Percentiles rank a stretch among this genome's conserved stretches.
phyloP scores from a whole-genome alignment of 92 coral and sea anemone genomes.

The Epizoanthus rinbou region DNA sequence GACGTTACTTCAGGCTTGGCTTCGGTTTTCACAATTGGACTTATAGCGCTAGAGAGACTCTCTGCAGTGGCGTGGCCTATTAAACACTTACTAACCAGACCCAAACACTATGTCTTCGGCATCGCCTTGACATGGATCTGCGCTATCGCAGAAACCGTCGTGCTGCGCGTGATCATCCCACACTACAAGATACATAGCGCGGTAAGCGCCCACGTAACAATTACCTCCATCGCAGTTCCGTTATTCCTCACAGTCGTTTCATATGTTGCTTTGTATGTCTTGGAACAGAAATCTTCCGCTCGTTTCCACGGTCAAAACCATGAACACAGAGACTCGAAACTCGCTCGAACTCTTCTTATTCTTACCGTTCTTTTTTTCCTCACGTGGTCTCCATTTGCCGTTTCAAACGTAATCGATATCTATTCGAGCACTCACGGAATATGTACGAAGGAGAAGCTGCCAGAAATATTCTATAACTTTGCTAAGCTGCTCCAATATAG shows the following conservation, averaged over 20 bases:
- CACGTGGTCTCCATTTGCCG: conserved; percentile 61
- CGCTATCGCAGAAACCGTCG: conserved; percentile 27
- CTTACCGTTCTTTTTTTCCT: conserved; percentile 46
- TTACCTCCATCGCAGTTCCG: conserved; percentile 43
- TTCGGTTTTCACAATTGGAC: conserved; percentile 47
- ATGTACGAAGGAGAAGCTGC: conserved; percentile 12
- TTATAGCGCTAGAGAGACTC: conserved; percentile 56
- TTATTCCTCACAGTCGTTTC: conserved; percentile 40
- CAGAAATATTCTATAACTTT: conserved; percentile 32
- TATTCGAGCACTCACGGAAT: conserved; percentile 29
- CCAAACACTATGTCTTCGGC: conserved; percentile 40
- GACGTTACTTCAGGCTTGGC: conserved; percentile 57
- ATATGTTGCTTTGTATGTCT: conserved; percentile 15
- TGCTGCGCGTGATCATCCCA: conserved; percentile 41
- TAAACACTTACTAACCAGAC: conserved; percentile 39
- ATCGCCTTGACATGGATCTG: conserved; percentile 46
- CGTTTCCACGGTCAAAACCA: conserved; percentile 38
- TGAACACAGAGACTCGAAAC: conserved; percentile 47
- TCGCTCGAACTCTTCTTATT: conserved; percentile 53
- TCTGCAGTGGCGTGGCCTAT: conserved; percentile 53
- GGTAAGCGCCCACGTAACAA: conserved; percentile 45
- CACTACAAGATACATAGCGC: conserved; percentile 29
- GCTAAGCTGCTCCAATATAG: conserved; percentile 62
- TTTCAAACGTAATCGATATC: conserved; percentile 52
- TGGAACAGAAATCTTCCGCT: conserved; percentile 40